phyloP scores from a whole-genome alignment of 2,888 invertebrate genomes.

The Leptura quadrifasciata region DNA sequence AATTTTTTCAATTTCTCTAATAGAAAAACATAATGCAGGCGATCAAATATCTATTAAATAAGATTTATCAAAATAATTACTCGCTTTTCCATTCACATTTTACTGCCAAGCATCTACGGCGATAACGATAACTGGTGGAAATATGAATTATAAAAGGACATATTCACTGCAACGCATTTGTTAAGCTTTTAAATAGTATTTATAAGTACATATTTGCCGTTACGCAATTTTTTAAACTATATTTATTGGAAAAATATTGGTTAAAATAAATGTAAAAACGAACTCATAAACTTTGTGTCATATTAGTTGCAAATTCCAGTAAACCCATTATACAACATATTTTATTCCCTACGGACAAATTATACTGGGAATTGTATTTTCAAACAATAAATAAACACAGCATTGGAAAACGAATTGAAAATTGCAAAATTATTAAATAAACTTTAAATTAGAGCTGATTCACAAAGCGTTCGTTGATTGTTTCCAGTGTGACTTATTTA shows the following conservation, averaged over 20 bases:
- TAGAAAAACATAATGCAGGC: too few relatives aligned
- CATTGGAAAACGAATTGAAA: conserved; percentile 32
- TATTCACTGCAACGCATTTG: neutral
- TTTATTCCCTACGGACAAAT: conserved; percentile 29
- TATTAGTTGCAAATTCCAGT: conserved; percentile 22
- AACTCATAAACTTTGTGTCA: conserved; percentile 10
- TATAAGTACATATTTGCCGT: too few relatives aligned
- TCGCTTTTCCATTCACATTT: too few relatives aligned
- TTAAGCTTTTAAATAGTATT: neutral
- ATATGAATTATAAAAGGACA: neutral
- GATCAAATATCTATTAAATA: too few relatives aligned
- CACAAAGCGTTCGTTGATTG: conserved; percentile 35
- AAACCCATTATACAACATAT: conserved; percentile 30
- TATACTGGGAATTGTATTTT: conserved; percentile 18
- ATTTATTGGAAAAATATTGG: neutral
- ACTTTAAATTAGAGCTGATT: conserved; percentile 39
- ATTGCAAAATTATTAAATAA: conserved; percentile 41
- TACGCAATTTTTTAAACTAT: neutral
- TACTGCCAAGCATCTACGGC: neutral
- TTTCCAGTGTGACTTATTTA: conserved; percentile 36
- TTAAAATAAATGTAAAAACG: conserved; percentile 8
- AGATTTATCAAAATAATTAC: too few relatives aligned
- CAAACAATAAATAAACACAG: conserved; percentile 34
- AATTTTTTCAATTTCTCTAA: too few relatives aligned
- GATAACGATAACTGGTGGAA: neutral